phyloP scores from a whole-genome alignment of 2,797 vertebrate species.

The Cossypha niveicapilla region DNA sequence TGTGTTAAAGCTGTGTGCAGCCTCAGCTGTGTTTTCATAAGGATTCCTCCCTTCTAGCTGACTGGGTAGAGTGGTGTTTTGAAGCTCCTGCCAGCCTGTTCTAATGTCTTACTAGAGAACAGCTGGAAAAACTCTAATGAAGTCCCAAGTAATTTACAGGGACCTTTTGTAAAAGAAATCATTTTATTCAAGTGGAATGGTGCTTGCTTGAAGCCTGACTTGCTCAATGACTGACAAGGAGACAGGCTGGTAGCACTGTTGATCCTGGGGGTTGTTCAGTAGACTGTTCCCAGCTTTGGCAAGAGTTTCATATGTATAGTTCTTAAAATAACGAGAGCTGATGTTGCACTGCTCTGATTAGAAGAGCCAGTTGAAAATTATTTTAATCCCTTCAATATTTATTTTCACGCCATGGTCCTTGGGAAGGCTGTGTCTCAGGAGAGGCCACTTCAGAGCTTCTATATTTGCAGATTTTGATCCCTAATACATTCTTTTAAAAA shows the following conservation, averaged over 20 bases:
- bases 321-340: conserved; percentile 4
- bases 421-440: neutral
- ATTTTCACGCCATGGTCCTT: neutral
- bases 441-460: neutral
- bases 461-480: neutral
- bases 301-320: neutral
- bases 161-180: neutral
- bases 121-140: conserved; percentile 44
- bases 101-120: neutral
- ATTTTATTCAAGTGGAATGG: neutral
- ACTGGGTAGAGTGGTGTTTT: conserved; percentile 14
- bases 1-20: conserved; percentile 26
- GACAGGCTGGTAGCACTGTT: neutral
- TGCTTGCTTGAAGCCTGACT: neutral
- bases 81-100: conserved; percentile 21
- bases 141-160: conserved; percentile 27
- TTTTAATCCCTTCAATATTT: conserved; percentile 8
- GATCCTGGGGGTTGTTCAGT: neutral
- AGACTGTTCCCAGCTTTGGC: neutral
- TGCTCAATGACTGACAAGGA: neutral
- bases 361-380: neutral
- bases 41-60: conserved; percentile 46
- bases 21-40: conserved; percentile 61
- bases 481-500: neutral
- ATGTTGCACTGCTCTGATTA: neutral